Percentiles rank a stretch among this genome's conserved stretches.
phyloP scores from a whole-genome alignment of 2,888 invertebrate genomes.

The Aspidiotus destructor region DNA sequence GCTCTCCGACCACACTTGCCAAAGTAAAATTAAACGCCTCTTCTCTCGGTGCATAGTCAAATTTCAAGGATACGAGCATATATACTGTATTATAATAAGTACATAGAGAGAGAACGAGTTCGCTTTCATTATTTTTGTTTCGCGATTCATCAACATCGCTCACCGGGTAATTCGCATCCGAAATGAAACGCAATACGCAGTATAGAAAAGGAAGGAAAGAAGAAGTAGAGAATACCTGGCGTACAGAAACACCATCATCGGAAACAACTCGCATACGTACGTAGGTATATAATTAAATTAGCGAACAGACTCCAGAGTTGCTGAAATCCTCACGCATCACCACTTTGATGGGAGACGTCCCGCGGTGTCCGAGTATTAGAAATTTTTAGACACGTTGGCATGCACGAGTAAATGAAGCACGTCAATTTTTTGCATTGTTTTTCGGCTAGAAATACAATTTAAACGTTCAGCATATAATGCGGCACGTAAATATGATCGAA shows the following conservation, averaged over 20 bases:
- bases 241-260: too few species aligned
- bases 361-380: too few species aligned
- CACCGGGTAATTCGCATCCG: not conserved
- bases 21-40: slow-evolving; percentile 16
- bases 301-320: not conserved
- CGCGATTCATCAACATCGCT: not conserved
- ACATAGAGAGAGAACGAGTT: not conserved
- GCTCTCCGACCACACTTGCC: too few species aligned
- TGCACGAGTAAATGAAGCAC: too few species aligned
- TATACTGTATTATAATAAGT: not conserved
- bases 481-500: too few species aligned
- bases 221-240: not conserved
- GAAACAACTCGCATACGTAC: not conserved
- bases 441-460: too few species aligned
- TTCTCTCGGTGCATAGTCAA: slow-evolving; percentile 8
- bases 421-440: too few species aligned
- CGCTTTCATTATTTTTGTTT: not conserved
- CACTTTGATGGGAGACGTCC: too few species aligned
- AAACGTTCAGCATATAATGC: too few species aligned
- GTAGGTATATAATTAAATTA: not conserved
- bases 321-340: too few species aligned
- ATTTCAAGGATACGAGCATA: slow-evolving; percentile 7
- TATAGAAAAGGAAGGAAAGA: not conserved
- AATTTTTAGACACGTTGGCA: too few species aligned
- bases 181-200: not conserved